These are phyloP conservation scores for Ahaetulla prasina DNA, from an alignment of 2,113 vertebrate genomes.

Conservation along the genomic window DNA sequence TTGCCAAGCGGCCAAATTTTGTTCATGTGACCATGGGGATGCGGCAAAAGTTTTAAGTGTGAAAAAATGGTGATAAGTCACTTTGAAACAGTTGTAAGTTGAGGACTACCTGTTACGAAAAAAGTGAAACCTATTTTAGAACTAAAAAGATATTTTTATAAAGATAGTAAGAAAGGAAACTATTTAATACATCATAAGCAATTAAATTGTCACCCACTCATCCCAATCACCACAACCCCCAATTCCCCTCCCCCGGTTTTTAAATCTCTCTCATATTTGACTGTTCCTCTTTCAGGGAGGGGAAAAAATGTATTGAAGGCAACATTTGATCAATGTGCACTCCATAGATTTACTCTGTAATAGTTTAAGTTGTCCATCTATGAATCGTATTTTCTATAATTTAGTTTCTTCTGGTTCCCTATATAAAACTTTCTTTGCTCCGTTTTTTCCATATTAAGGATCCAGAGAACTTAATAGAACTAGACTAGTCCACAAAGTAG, in stretches of 20 bases:
- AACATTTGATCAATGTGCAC: background rate
- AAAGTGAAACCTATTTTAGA: conserved; percentile 36
- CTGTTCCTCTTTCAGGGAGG: conserved; percentile 31
- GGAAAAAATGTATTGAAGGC: background rate
- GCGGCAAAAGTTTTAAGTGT: background rate
- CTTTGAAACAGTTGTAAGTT: background rate
- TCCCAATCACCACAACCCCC: background rate
- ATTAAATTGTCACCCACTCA: background rate
- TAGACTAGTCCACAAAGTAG: background rate
- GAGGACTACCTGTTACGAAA: background rate
- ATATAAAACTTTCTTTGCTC: background rate
- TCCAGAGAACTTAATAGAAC: background rate
- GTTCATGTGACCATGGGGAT: background rate
- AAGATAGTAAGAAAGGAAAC: conserved; percentile 48
- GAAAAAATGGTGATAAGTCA: background rate
- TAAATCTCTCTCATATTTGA: conserved; percentile 26
- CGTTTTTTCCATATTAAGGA: background rate
- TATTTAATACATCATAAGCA: conserved; percentile 32
- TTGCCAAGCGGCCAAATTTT: background rate
- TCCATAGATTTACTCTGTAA: background rate
- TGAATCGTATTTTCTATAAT: background rate
- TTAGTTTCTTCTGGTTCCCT: background rate
- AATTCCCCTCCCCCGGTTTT: background rate
- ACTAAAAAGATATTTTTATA: conserved; percentile 39
- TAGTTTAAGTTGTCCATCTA: background rate